Percentiles rank a stretch among this genome's conserved stretches.
Conservation (phyloP, 2,113 vertebrate genomes). For the Oxygymnocypris stewartii region DNA sequence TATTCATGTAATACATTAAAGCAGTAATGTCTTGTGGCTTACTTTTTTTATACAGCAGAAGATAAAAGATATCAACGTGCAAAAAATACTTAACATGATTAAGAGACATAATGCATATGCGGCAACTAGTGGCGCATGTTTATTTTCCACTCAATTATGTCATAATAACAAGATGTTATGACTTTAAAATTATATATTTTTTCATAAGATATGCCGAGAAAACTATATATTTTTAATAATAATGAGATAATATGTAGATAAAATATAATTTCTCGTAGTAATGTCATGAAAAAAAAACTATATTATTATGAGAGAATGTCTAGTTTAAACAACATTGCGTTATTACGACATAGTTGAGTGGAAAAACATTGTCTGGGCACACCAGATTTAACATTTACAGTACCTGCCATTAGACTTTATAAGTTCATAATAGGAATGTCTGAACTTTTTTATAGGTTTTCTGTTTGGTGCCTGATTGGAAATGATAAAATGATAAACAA, state of each 20-base stretch:
- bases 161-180: not conserved
- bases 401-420: not conserved
- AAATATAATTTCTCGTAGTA: no score
- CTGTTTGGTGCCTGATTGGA: not conserved
- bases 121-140: not conserved
- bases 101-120: not conserved
- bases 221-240: no score
- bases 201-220: no score
- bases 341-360: no score
- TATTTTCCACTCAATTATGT: not conserved
- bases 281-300: no score
- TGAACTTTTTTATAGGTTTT: not conserved
- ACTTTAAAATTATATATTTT: not conserved
- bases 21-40: not conserved
- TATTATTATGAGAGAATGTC: no score
- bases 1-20: constrained; percentile 2
- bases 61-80: not conserved
- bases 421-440: not conserved
- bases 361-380: no score
- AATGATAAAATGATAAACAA: not conserved
- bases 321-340: no score
- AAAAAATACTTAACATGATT: not conserved
- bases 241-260: no score
- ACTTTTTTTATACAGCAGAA: not conserved
- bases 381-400: not conserved